A percentile compares a stretch with the other conserved stretches of the same genome.
These are phyloP conservation scores for Drosophila yooni DNA, from an alignment of 2,888 invertebrate species.

Conservation along the genomic window DNA sequence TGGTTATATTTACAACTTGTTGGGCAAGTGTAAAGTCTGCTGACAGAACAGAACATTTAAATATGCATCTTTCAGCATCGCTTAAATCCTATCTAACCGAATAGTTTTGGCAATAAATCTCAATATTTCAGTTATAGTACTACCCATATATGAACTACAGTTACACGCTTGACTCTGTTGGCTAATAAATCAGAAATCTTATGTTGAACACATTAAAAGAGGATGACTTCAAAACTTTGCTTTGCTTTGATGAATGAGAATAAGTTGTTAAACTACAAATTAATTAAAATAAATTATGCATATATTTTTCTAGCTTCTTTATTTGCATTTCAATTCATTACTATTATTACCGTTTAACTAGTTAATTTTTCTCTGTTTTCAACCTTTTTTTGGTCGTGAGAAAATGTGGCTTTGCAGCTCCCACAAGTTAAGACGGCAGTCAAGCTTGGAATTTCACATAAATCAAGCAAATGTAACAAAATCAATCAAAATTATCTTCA, in stretches of 20 bases:
- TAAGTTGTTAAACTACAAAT: neutral
- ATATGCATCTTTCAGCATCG: slow-evolving; percentile 15
- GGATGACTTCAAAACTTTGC: neutral
- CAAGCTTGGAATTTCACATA: slow-evolving; percentile 26
- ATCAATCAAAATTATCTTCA: slow-evolving; percentile 67
- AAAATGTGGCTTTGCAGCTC: slow-evolving; percentile 10
- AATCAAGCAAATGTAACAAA: slow-evolving; percentile 49
- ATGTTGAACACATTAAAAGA: neutral
- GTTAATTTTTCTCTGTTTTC: neutral
- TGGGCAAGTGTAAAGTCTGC: slow-evolving; percentile 13
- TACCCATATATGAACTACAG: neutral
- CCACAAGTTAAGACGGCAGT: slow-evolving; percentile 4
- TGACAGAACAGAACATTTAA: slow-evolving; percentile 16
- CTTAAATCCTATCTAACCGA: too few relatives aligned
- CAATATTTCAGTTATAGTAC: neutral
- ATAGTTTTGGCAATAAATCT: neutral
- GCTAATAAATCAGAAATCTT: neutral
- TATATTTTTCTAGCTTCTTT: neutral
- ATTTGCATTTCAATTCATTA: neutral
- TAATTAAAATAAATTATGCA: neutral
- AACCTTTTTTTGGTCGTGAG: slow-evolving; percentile 26
- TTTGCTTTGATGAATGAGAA: neutral
- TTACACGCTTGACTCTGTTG: neutral
- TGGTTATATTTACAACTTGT: slow-evolving; percentile 18
- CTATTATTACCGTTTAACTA: neutral